phyloP scores from a whole-genome alignment of 2,888 invertebrate genomes.

The Oxystoma pomonae region DNA sequence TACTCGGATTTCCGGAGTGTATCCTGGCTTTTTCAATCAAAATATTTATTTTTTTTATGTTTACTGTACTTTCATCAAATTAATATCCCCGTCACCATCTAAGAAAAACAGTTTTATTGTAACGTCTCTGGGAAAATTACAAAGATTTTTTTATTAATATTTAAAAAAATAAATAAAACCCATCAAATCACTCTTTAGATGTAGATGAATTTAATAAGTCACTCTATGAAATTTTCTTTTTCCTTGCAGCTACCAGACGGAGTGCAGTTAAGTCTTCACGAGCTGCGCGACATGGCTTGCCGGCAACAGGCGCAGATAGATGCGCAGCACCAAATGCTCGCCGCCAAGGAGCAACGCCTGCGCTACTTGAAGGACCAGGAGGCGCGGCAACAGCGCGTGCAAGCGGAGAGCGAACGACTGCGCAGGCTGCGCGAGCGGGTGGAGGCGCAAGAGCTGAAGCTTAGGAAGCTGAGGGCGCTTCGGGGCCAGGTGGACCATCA shows the following conservation, averaged over 20 bases:
- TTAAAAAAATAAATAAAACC: too few species aligned
- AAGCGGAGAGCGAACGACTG: slow-evolving; percentile 84
- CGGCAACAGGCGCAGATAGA: slow-evolving; percentile 97
- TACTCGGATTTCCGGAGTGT: too few species aligned
- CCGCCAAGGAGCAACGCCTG: slow-evolving; percentile 89
- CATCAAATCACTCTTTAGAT: too few species aligned
- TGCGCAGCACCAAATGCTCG: slow-evolving; percentile 87
- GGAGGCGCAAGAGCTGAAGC: slow-evolving; percentile 91
- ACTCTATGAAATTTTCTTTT: too few species aligned
- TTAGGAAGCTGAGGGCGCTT: slow-evolving; percentile 85
- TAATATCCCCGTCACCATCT: too few species aligned
- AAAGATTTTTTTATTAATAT: too few species aligned
- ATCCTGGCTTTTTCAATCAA: too few species aligned
- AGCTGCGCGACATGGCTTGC: slow-evolving; percentile 97
- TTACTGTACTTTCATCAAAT: too few species aligned
- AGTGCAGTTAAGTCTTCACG: slow-evolving; percentile 87
- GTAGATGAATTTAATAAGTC: too few species aligned
- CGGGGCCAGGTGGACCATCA: slow-evolving; percentile 92
- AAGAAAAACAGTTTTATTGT: too few species aligned
- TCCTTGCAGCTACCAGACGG: slow-evolving; percentile 81
- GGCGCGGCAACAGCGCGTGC: slow-evolving; percentile 68
- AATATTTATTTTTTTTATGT: too few species aligned
- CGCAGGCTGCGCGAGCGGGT: slow-evolving; percentile 85
- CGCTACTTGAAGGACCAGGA: slow-evolving; percentile 94
- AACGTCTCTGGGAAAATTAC: too few species aligned